These are phyloP conservation scores for Leuciscus idus DNA, from an alignment of 2,113 vertebrate genomes.

Conservation along the genomic window DNA sequence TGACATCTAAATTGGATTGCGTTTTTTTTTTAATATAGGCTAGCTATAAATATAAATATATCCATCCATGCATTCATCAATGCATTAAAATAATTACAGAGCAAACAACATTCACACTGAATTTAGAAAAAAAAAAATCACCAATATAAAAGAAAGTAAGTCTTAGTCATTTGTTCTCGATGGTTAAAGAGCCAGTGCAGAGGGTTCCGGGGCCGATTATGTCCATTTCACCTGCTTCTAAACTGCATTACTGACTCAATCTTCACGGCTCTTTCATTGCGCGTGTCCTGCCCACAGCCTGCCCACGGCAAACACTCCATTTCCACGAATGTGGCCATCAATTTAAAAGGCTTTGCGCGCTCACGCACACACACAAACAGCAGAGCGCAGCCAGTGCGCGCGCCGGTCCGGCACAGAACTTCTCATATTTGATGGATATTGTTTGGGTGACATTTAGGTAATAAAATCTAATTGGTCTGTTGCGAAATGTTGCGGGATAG, in stretches of 20 bases:
- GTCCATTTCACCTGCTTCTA: slow-evolving; percentile 63
- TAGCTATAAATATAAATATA: too few species aligned
- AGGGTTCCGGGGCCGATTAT: slow-evolving; percentile 20
- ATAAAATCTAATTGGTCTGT: slow-evolving; percentile 22
- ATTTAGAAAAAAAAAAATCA: neutral
- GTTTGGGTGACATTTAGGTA: slow-evolving; percentile 2
- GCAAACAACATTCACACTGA: neutral
- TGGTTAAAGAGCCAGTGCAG: neutral
- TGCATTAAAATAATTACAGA: neutral
- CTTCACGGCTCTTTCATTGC: slow-evolving; percentile 72
- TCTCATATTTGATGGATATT: slow-evolving; percentile 15
- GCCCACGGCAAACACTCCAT: slow-evolving; percentile 72
- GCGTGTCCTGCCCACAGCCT: slow-evolving; percentile 70
- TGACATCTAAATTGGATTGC: neutral
- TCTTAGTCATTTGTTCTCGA: slow-evolving; percentile 27
- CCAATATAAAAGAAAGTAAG: neutral
- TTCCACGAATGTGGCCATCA: slow-evolving; percentile 58
- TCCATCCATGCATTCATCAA: neutral
- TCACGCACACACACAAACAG: neutral
- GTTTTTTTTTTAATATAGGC: too few species aligned
- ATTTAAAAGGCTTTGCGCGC: slow-evolving; percentile 23
- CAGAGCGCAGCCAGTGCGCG: neutral
- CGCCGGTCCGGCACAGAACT: neutral
- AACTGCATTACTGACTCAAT: slow-evolving; percentile 75
- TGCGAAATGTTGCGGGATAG: neutral